phyloP scores from a whole-genome alignment of 2,888 invertebrate species.

The Drosophila cognata region DNA sequence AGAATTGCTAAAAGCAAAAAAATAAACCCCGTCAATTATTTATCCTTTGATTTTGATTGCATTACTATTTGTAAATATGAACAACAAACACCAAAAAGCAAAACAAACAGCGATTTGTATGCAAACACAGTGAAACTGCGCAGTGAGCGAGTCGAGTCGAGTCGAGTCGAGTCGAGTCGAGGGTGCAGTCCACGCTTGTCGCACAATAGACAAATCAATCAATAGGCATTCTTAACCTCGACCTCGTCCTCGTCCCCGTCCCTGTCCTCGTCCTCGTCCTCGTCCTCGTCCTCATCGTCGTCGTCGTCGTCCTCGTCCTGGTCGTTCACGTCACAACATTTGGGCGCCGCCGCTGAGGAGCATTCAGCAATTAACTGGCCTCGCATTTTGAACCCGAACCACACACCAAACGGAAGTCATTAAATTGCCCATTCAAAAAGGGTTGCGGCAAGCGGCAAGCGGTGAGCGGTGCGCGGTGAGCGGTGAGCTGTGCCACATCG shows the following conservation, averaged over 20 bases:
- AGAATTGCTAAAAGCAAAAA: neutral
- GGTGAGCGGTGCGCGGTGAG: slow-evolving; percentile 11
- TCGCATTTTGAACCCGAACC: slow-evolving; percentile 43
- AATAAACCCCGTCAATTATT: slow-evolving; percentile 10
- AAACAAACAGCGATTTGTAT: slow-evolving; percentile 26
- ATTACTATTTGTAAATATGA: slow-evolving; percentile 67
- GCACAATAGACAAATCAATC: slow-evolving; percentile 64
- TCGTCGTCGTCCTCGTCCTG: neutral
- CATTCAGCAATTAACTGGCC: slow-evolving; percentile 57
- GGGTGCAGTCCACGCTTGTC: slow-evolving; percentile 22
- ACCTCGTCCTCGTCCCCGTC: neutral
- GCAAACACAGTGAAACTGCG: slow-evolving; percentile 27
- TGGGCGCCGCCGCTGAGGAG: slow-evolving; percentile 20
- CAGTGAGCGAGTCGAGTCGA: slow-evolving; percentile 22
- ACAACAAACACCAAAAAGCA: slow-evolving; percentile 12
- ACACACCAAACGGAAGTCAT: slow-evolving; percentile 68
- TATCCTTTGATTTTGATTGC: slow-evolving; percentile 65
- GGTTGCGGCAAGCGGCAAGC: slow-evolving; percentile 47
- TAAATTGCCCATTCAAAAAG: slow-evolving; percentile 63
- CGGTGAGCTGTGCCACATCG: slow-evolving; percentile 2
- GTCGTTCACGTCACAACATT: slow-evolving; percentile 30
- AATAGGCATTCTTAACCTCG: slow-evolving; percentile 39
- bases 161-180: slow-evolving; percentile 39
- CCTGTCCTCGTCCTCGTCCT: neutral
- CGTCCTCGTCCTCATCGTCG: neutral